Evolutionary conservation across 2,888 invertebrate species (phyloP).

Genomic region (Eulithis testata): DNA sequence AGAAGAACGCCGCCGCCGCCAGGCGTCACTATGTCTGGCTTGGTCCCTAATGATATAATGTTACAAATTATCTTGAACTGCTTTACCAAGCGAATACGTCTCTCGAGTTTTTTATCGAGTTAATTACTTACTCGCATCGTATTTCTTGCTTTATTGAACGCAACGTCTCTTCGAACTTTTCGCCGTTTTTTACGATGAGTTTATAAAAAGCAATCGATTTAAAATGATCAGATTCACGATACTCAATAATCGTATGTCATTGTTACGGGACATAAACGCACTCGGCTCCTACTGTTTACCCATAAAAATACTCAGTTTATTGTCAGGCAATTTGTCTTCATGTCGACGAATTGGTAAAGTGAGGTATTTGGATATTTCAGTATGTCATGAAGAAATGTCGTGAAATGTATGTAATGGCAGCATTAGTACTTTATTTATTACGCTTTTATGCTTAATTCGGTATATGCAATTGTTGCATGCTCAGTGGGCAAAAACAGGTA

Average conservation of each 20-base stretch:
- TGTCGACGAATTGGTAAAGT: slow-evolving; percentile 35
- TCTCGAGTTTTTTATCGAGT: neutral
- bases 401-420: slow-evolving; percentile 6
- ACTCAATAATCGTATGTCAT: slow-evolving; percentile 65
- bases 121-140: neutral
- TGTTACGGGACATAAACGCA: slow-evolving; percentile 69
- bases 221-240: slow-evolving; percentile 52
- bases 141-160: neutral
- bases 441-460: neutral
- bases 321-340: slow-evolving; percentile 27
- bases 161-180: neutral
- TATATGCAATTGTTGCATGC: no score
- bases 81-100: neutral
- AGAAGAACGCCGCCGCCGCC: slow-evolving; percentile 5
- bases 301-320: slow-evolving; percentile 50
- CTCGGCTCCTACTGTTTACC: slow-evolving; percentile 61
- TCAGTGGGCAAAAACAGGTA: no score
- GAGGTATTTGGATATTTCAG: slow-evolving; percentile 24
- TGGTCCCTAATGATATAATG: slow-evolving; percentile 1
- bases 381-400: slow-evolving; percentile 6
- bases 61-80: slow-evolving; percentile 2
- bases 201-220: slow-evolving; percentile 53
- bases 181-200: slow-evolving; percentile 45
- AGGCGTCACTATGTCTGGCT: slow-evolving; percentile 11
- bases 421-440: neutral